Percentiles rank a stretch among this genome's conserved stretches.
Evolutionary conservation across 2,113 vertebrate genomes (phyloP).

Genomic region (Lates calcarifer): DNA sequence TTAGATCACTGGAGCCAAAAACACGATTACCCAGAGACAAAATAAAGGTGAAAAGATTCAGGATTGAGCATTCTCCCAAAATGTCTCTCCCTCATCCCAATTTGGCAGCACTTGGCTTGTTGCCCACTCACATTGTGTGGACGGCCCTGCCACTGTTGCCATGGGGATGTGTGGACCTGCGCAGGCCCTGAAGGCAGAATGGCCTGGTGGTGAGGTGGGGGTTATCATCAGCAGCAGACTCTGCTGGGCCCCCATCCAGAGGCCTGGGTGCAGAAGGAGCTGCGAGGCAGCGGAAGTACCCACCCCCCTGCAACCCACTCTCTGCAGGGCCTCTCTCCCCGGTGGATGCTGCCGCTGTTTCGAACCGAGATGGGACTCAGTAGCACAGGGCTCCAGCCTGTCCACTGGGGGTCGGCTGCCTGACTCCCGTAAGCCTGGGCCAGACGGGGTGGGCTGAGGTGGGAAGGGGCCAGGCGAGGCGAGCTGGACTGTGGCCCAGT

Average conservation of each 20-base stretch:
- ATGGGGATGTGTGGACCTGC: slow-evolving; percentile 86
- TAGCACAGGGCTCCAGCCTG: slow-evolving; percentile 77
- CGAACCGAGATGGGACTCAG: slow-evolving; percentile 57
- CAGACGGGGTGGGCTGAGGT: slow-evolving; percentile 82
- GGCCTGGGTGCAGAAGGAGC: slow-evolving; percentile 72
- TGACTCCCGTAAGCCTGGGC: slow-evolving; percentile 81
- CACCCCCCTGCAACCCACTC: background rate
- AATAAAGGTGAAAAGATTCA: slow-evolving; percentile 76
- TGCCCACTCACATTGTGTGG: slow-evolving; percentile 86
- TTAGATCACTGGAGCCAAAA: slow-evolving; percentile 69
- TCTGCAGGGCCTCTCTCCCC: slow-evolving; percentile 35
- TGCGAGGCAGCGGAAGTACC: slow-evolving; percentile 46
- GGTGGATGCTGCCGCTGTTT: slow-evolving; percentile 55
- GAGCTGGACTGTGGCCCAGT: slow-evolving; percentile 84
- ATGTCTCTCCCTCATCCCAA: slow-evolving; percentile 82
- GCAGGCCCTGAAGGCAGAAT: slow-evolving; percentile 80
- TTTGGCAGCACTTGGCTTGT: slow-evolving; percentile 83
- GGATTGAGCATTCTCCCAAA: slow-evolving; percentile 74
- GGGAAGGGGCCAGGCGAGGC: slow-evolving; percentile 76
- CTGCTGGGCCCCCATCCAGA: slow-evolving; percentile 75
- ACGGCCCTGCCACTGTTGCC: slow-evolving; percentile 86
- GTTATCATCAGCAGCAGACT: slow-evolving; percentile 82
- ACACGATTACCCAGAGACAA: slow-evolving; percentile 67
- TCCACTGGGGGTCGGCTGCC: slow-evolving; percentile 83
- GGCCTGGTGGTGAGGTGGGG: slow-evolving; percentile 79